Conservation (phyloP, 2,797 vertebrate genomes). For the Gymnopithys bicolor region DNA sequence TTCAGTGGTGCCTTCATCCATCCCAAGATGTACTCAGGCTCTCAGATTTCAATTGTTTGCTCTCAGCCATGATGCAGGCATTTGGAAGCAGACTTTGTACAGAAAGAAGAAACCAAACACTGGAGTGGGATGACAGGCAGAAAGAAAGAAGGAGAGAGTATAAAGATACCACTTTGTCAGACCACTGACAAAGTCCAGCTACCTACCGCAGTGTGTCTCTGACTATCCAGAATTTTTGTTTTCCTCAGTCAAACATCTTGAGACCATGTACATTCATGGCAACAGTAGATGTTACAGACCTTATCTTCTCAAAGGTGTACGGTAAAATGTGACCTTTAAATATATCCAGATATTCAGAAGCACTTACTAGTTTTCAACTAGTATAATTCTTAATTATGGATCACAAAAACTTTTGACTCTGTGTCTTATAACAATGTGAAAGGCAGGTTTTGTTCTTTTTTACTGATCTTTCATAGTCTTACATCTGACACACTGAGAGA, state of each 20-base stretch:
- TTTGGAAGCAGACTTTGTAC: background rate
- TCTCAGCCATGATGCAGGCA: background rate
- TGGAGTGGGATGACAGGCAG: background rate
- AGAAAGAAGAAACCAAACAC: background rate
- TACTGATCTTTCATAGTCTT: background rate
- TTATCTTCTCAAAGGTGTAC: background rate
- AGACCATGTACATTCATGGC: background rate
- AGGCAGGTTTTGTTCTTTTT: background rate
- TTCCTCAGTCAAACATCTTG: background rate
- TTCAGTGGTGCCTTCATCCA: background rate
- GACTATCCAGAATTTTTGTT: background rate
- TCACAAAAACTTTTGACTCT: background rate
- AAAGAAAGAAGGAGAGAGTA: background rate
- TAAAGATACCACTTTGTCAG: background rate
- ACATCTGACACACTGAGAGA: background rate
- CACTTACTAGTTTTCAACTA: rapidly evolving
- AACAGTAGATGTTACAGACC: background rate
- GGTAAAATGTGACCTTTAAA: background rate
- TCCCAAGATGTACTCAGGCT: background rate
- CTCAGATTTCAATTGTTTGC: background rate
- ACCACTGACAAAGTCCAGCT: background rate
- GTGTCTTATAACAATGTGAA: background rate
- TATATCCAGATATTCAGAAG: background rate
- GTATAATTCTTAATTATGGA: background rate
- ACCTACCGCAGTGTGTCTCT: background rate